These are phyloP conservation scores for Formicarius rufipectus DNA, from an alignment of 2,113 vertebrate genomes.

Conservation along the genomic window DNA sequence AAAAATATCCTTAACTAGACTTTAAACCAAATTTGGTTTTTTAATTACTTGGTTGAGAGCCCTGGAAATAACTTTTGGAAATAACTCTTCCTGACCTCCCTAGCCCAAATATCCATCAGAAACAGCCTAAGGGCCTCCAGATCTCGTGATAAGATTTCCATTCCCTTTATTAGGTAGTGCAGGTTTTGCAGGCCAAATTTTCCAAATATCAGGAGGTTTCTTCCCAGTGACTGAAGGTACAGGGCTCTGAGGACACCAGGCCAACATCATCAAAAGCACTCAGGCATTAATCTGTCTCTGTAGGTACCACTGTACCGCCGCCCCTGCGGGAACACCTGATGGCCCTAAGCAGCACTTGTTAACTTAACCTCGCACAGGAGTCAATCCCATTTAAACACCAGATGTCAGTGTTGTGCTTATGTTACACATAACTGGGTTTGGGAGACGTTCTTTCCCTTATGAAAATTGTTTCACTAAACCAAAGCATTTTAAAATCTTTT, in stretches of 20 bases:
- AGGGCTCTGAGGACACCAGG: neutral
- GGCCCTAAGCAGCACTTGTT: neutral
- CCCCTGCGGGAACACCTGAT: neutral
- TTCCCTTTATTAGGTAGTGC: neutral
- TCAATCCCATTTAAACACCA: conserved; percentile 60
- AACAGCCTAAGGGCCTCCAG: neutral
- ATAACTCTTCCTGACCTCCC: neutral
- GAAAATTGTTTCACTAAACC: neutral
- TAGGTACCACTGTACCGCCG: neutral
- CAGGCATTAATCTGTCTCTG: too few relatives aligned
- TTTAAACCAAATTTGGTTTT: neutral
- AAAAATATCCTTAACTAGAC: neutral
- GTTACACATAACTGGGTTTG: conserved; percentile 15
- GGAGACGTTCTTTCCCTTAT: neutral
- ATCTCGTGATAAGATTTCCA: neutral
- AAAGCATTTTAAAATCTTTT: neutral
- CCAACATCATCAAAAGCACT: accelerated
- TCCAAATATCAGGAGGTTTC: neutral
- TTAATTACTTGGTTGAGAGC: neutral
- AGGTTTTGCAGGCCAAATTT: neutral
- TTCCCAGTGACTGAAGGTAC: neutral
- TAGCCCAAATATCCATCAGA: neutral
- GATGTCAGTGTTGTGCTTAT: conserved; percentile 79
- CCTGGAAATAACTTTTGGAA: neutral
- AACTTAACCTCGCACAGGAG: neutral